Evolutionary conservation across 2,113 vertebrate genomes (phyloP).

Genomic region (Corydoras maculifer): DNA sequence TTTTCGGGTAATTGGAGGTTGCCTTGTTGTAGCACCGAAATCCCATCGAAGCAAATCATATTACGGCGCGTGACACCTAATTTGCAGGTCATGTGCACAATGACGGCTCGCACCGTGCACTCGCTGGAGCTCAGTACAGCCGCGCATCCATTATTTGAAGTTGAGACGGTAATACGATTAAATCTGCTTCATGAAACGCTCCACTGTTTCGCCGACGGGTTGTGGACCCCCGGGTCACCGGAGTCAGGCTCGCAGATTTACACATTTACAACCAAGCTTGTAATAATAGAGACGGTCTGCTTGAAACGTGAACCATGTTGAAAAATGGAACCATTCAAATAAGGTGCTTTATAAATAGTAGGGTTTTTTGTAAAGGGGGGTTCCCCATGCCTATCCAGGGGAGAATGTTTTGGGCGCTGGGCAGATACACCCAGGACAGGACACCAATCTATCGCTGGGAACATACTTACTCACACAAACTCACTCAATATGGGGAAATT

Average conservation of each 20-base stretch:
- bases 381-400: no score
- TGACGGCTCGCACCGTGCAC: neutral
- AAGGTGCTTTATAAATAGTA: no score
- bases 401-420: no score
- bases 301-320: no score
- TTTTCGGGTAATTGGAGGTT: slow-evolving; percentile 6
- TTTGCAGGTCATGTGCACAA: neutral
- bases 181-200: neutral
- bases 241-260: neutral
- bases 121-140: neutral
- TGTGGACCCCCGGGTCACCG: neutral
- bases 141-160: neutral
- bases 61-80: slow-evolving; percentile 3
- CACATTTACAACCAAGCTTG: no score
- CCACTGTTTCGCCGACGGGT: neutral
- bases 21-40: slow-evolving; percentile 9
- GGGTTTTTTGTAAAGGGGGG: no score
- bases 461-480: no score
- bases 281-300: no score
- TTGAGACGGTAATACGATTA: slow-evolving; percentile 1
- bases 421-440: no score
- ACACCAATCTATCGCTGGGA: no score
- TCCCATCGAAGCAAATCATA: slow-evolving; percentile 25
- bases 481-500: no score
- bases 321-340: no score